phyloP scores from a whole-genome alignment of 2,888 invertebrate species.

The Doris montereyensis region DNA sequence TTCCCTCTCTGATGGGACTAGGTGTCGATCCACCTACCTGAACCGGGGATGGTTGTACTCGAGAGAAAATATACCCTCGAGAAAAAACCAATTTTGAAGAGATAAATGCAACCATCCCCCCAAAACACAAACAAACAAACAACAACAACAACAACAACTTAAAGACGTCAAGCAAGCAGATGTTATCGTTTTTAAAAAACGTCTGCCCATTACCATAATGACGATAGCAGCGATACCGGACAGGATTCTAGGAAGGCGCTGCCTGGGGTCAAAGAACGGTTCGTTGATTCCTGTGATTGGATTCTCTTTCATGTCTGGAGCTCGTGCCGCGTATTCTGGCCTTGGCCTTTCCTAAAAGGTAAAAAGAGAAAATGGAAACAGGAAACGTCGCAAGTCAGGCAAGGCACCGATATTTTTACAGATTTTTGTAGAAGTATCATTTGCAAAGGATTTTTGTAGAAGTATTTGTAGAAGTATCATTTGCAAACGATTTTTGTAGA shows the following conservation, averaged over 20 bases:
- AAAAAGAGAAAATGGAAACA: no score
- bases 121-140: no score
- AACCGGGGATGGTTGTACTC: background rate
- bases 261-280: conserved; percentile 75
- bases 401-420: no score
- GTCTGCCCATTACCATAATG: conserved; percentile 76
- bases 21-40: no score
- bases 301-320: conserved; percentile 75
- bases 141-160: no score
- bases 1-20: no score
- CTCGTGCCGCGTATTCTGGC: conserved; percentile 76
- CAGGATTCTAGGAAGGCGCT: conserved; percentile 75
- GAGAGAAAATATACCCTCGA: background rate
- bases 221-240: conserved; percentile 76
- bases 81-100: background rate
- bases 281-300: conserved; percentile 77
- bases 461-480: no score
- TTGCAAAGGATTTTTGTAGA: no score
- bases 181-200: background rate
- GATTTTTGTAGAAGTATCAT: no score
- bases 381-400: no score
- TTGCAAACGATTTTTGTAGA: no score
- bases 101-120: background rate
- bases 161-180: background rate
- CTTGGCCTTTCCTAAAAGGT: conserved; percentile 74